phyloP scores from a whole-genome alignment of 2,797 vertebrate genomes.

The Loris lydekkerianus region DNA sequence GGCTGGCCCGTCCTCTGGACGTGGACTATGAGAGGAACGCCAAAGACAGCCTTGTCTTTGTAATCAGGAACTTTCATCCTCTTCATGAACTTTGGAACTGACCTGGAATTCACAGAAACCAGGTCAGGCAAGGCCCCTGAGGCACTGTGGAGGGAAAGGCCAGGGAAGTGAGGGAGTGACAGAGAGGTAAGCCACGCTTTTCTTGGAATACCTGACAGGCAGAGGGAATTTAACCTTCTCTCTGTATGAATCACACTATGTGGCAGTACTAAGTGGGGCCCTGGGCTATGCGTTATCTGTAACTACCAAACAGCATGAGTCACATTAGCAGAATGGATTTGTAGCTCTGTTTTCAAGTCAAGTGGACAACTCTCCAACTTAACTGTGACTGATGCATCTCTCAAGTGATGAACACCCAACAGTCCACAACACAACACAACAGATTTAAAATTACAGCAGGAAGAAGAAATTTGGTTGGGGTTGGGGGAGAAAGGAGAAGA shows the following conservation, averaged over 20 bases:
- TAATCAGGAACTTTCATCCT: constrained; percentile 99
- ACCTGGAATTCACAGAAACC: constrained; percentile 89
- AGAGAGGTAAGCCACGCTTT: constrained; percentile 34
- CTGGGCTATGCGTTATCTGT: background rate
- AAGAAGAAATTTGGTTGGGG: constrained; percentile 27
- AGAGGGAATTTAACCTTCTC: background rate
- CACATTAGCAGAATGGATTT: background rate
- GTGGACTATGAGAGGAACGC: constrained; percentile 97
- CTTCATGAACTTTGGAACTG: constrained; percentile 99
- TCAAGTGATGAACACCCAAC: constrained; percentile 19
- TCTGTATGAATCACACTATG: background rate
- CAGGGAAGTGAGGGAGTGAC: constrained; percentile 24
- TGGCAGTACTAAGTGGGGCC: background rate
- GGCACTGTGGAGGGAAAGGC: constrained; percentile 57
- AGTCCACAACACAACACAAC: background rate
- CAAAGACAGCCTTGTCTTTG: constrained; percentile 98
- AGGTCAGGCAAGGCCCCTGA: constrained; percentile 73
- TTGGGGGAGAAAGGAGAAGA: background rate
- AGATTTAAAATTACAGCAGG: background rate
- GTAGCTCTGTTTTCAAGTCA: constrained; percentile 19
- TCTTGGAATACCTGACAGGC: constrained; percentile 35
- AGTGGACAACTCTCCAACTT: background rate
- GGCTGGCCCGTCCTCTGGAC: constrained; percentile 98
- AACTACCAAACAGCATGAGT: background rate
- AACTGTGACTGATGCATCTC: background rate